phyloP scores from a whole-genome alignment of 1,140 invertebrate genomes.

The Tetramorium alpestre region DNA sequence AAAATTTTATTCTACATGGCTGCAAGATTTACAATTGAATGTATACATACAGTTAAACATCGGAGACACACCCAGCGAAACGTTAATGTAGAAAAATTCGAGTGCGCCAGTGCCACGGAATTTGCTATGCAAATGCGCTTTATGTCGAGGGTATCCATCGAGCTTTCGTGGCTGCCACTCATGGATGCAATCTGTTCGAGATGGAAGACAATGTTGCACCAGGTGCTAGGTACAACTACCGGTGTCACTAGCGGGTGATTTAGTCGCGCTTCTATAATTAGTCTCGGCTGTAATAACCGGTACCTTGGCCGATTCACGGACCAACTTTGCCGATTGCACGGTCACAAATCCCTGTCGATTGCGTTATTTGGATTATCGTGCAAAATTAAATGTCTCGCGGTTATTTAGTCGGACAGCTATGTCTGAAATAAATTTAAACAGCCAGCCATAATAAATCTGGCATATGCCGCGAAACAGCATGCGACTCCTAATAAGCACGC shows the following conservation, averaged over 20 bases:
- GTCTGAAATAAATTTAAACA: constrained; percentile 30
- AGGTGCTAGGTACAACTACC: constrained; percentile 14
- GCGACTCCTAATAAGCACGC: constrained; percentile 22
- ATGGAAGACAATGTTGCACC: constrained; percentile 20
- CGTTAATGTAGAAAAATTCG: constrained; percentile 29
- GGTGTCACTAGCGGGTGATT: constrained; percentile 41
- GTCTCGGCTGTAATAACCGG: constrained; percentile 24
- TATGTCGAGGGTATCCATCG: neutral
- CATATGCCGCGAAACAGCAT: constrained; percentile 7
- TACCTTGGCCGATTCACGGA: neutral
- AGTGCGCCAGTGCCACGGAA: neutral
- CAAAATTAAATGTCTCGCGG: constrained; percentile 21
- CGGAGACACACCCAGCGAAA: neutral
- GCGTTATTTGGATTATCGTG: neutral
- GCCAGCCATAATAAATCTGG: neutral
- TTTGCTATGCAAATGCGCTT: constrained; percentile 38
- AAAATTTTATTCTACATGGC: neutral
- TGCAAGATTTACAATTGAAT: neutral
- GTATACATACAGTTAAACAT: neutral
- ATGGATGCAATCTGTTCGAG: constrained; percentile 21
- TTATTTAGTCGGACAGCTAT: neutral
- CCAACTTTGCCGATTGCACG: neutral
- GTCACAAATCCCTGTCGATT: neutral
- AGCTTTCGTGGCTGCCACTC: constrained; percentile 6
- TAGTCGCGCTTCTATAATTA: constrained; percentile 31